Evolutionary conservation across 1,140 invertebrate species (phyloP).

Genomic region (Contarinia nasturtii): DNA sequence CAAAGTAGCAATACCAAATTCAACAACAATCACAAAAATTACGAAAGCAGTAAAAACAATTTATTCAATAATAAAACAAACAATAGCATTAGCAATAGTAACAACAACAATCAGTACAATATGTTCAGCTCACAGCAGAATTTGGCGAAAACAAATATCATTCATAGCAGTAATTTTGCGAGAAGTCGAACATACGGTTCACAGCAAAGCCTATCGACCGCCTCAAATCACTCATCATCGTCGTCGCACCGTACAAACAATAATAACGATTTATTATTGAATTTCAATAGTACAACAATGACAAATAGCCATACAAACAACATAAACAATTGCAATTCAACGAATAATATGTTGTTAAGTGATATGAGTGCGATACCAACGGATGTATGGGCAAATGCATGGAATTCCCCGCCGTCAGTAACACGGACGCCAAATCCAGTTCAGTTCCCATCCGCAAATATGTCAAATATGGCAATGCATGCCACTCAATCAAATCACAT

Average conservation of each 20-base stretch:
- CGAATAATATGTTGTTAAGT: not conserved
- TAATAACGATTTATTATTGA: not conserved
- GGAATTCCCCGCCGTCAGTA: constrained; percentile 1
- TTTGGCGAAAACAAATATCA: not conserved
- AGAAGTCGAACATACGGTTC: constrained; percentile 4
- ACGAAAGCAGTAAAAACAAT: not conserved
- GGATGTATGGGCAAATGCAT: constrained; percentile 4
- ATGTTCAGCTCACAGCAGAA: constrained; percentile 4
- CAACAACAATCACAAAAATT: not conserved
- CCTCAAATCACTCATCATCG: not conserved
- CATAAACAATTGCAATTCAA: not conserved
- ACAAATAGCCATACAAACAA: not conserved
- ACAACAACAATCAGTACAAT: constrained; percentile 1
- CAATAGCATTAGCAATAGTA: not conserved
- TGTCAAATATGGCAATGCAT: not conserved
- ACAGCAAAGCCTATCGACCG: constrained; percentile 2
- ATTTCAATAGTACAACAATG: too few species aligned
- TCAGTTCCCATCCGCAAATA: not conserved
- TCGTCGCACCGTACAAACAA: not conserved
- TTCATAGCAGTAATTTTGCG: constrained; percentile 2
- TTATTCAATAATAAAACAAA: not conserved
- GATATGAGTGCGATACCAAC: not conserved
- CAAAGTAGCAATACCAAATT: not conserved
- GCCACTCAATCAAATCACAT: not conserved
- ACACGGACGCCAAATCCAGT: not conserved